These are phyloP conservation scores for Allophyes oxyacanthae DNA, from an alignment of 2,888 invertebrate species.

Conservation along the genomic window DNA sequence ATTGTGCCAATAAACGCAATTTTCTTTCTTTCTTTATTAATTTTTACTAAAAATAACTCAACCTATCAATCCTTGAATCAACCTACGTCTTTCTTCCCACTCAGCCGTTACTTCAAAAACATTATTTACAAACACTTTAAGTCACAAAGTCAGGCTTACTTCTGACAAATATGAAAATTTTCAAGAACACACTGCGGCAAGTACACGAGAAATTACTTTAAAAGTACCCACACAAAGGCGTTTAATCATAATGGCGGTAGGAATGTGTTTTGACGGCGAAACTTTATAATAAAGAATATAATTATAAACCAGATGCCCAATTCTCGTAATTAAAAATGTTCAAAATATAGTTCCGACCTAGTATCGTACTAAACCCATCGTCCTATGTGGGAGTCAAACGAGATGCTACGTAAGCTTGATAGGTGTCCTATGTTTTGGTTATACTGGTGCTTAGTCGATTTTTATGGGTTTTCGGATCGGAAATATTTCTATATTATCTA, in stretches of 20 bases:
- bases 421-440: too few species aligned
- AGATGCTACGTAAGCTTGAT: too few species aligned
- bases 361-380: too few species aligned
- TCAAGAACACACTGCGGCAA: slow-evolving; percentile 17
- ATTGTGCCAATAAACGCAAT: too few species aligned
- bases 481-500: too few species aligned
- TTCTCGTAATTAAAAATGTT: too few species aligned
- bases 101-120: slow-evolving; percentile 6
- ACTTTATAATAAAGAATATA: slow-evolving; percentile 22
- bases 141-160: slow-evolving; percentile 30
- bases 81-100: neutral
- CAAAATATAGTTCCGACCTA: too few species aligned
- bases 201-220: slow-evolving; percentile 55
- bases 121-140: slow-evolving; percentile 13
- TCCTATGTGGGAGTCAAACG: too few species aligned
- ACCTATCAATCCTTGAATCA: slow-evolving; percentile 7
- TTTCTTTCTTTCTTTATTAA: too few species aligned
- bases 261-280: slow-evolving; percentile 25
- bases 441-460: too few species aligned
- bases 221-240: slow-evolving; percentile 29
- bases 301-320: too few species aligned
- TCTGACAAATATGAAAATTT: slow-evolving; percentile 42
- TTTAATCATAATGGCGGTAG: slow-evolving; percentile 37
- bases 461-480: too few species aligned
- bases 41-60: neutral